A percentile compares a stretch with the other conserved stretches of the same genome.
Evolutionary conservation across 2,888 invertebrate species (phyloP).

Genomic region (Nephrotoma flavescens): DNA sequence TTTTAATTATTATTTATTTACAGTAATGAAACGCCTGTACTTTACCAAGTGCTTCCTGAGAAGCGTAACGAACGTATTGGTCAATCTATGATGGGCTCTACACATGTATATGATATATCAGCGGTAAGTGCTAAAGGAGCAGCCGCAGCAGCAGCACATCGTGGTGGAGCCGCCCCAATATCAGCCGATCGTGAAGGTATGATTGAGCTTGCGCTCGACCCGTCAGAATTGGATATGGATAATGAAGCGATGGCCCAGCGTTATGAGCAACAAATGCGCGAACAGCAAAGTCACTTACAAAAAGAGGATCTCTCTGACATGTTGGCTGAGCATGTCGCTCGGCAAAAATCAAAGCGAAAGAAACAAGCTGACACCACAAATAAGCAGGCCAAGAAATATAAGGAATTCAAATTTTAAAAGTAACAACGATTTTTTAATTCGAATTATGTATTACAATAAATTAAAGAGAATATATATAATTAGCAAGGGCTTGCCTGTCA

Average conservation of each 20-base stretch:
- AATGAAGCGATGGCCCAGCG: constrained; percentile 90
- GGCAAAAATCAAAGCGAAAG: constrained; percentile 91
- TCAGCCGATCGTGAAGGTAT: constrained; percentile 43
- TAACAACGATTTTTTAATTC: not conserved
- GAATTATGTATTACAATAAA: not conserved
- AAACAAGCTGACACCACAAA: constrained; percentile 70
- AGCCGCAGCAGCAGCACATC: constrained; percentile 28
- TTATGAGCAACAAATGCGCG: constrained; percentile 91
- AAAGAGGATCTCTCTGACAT: constrained; percentile 96
- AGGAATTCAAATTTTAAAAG: constrained; percentile 90
- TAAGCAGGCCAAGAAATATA: constrained; percentile 91
- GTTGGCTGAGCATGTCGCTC: constrained; percentile 94
- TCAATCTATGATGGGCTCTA: constrained; percentile 94
- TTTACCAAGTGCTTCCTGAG: constrained; percentile 93
- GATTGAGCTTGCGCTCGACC: constrained; percentile 92
- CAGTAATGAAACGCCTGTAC: constrained; percentile 81
- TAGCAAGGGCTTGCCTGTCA: not conserved
- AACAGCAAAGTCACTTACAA: constrained; percentile 74
- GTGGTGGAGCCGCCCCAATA: constrained; percentile 6
- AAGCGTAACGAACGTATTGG: constrained; percentile 80
- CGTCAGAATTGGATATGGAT: constrained; percentile 91
- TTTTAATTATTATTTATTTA: constrained; percentile 11
- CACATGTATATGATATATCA: constrained; percentile 93
- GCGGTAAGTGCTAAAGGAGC: constrained; percentile 43
- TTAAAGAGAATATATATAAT: not conserved